Conservation (phyloP, 2,888 invertebrate genomes). For the Nemurella pictetii region DNA sequence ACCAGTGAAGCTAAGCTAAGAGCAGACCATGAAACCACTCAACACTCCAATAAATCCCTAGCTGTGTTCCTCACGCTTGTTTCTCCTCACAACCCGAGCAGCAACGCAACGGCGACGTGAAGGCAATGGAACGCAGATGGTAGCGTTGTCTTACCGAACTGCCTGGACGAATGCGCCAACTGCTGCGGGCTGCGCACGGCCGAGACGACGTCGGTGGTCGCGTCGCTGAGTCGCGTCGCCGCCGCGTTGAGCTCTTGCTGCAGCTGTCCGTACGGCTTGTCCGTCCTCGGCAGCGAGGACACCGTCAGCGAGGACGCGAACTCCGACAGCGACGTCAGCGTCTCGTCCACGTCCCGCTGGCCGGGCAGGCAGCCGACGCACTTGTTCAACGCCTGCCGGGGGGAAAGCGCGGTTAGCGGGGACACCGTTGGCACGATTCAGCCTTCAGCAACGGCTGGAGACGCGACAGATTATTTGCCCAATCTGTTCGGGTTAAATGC, state of each 20-base stretch:
- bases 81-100: too few relatives aligned
- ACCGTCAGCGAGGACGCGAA: constrained; percentile 67
- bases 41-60: too few relatives aligned
- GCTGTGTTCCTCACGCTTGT: too few relatives aligned
- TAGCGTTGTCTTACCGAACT: constrained; percentile 62
- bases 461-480: too few relatives aligned
- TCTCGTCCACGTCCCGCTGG: constrained; percentile 90
- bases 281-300: constrained; percentile 74
- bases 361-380: constrained; percentile 88
- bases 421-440: too few relatives aligned
- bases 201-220: constrained; percentile 80
- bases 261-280: constrained; percentile 70
- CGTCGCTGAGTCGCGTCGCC: constrained; percentile 81
- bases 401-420: too few relatives aligned
- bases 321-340: constrained; percentile 79
- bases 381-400: constrained; percentile 66
- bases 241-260: constrained; percentile 84
- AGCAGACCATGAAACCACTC: too few relatives aligned
- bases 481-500: too few relatives aligned
- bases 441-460: too few relatives aligned
- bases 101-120: too few relatives aligned
- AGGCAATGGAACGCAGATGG: constrained; percentile 19
- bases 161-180: constrained; percentile 73
- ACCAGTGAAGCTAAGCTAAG: neutral
- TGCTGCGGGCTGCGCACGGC: constrained; percentile 71